These are phyloP conservation scores for Harpagus bidentatus DNA, from an alignment of 2,113 vertebrate species.

Conservation along the genomic window DNA sequence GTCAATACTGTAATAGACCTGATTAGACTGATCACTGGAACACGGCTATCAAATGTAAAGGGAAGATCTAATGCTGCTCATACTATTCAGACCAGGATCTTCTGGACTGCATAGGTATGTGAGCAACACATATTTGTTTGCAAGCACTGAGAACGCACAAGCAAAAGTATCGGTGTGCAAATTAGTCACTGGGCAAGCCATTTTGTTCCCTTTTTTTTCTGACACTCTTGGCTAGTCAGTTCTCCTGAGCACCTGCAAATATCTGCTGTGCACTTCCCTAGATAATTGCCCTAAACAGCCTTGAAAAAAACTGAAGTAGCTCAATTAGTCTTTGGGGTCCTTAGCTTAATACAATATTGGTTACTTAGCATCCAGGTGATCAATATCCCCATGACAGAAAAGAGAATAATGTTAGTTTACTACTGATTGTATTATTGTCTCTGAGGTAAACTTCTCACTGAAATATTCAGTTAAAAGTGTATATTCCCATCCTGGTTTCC, in stretches of 20 bases:
- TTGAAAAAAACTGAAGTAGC: not conserved
- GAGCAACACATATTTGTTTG: not conserved
- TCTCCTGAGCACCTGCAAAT: not conserved
- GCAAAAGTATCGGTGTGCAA: not conserved
- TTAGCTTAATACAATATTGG: not conserved
- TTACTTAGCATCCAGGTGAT: not conserved
- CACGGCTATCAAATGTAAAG: rapidly evolving
- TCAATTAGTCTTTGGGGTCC: not conserved
- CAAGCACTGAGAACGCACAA: not conserved
- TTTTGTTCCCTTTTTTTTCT: not conserved
- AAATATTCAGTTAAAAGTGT: not conserved
- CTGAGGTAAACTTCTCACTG: not conserved
- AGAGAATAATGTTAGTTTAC: not conserved
- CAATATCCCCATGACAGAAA: not conserved
- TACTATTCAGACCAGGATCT: not conserved
- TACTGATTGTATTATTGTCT: not conserved
- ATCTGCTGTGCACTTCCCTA: not conserved
- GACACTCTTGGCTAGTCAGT: not conserved
- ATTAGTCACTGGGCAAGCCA: not conserved
- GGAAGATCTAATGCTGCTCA: not conserved
- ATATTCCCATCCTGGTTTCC: not conserved
- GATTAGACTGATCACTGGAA: not conserved
- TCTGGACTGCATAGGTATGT: not conserved
- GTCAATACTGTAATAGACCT: not conserved
- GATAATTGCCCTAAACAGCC: not conserved